Percentiles rank a stretch among this genome's conserved stretches.
Evolutionary conservation across 2,113 vertebrate species (phyloP).

Genomic region (Tragelaphus buxtoni): DNA sequence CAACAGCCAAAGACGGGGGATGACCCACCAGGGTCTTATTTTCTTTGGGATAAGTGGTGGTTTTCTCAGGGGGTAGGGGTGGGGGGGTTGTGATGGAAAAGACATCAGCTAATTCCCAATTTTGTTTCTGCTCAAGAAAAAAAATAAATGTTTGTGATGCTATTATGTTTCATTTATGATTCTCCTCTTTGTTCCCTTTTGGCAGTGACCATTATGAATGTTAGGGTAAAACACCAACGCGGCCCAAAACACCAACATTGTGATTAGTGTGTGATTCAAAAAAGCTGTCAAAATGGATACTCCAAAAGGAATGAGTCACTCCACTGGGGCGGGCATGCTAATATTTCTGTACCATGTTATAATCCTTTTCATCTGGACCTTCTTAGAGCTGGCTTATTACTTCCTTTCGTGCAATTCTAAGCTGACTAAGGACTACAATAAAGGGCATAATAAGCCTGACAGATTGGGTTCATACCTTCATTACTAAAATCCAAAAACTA

Average conservation of each 20-base stretch:
- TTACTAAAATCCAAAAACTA: conserved; percentile 51
- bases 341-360: conserved; percentile 63
- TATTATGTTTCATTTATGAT: conserved; percentile 40
- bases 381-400: conserved; percentile 58
- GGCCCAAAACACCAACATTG: conserved; percentile 57
- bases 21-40: background rate
- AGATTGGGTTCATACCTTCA: conserved; percentile 72
- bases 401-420: conserved; percentile 64
- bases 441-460: conserved; percentile 63
- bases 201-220: conserved; percentile 13
- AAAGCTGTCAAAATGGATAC: conserved; percentile 69
- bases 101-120: background rate
- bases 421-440: conserved; percentile 38
- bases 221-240: conserved; percentile 48
- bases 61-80: background rate
- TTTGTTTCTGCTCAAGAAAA: conserved; percentile 33
- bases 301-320: conserved; percentile 63
- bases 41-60: background rate
- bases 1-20: background rate
- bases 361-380: conserved; percentile 69
- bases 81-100: background rate
- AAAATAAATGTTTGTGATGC: background rate
- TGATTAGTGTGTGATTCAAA: conserved; percentile 65
- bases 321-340: conserved; percentile 33
- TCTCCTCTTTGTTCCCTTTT: conserved; percentile 59